Evolutionary conservation across 2,888 invertebrate genomes (phyloP).

Genomic region (Hydraecia micacea): DNA sequence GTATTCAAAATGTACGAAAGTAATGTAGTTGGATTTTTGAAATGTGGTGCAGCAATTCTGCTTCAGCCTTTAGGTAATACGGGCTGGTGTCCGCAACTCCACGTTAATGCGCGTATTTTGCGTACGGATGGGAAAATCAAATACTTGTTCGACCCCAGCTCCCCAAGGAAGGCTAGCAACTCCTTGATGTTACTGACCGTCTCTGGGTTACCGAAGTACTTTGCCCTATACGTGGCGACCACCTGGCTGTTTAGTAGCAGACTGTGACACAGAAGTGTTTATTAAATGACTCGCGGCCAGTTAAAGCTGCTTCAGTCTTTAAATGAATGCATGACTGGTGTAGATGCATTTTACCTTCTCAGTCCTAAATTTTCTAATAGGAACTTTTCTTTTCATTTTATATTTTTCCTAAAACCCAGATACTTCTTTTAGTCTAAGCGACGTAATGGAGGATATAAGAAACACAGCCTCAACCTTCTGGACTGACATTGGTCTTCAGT

Average conservation of each 20-base stretch:
- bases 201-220: neutral
- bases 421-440: constrained; percentile 91
- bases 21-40: neutral
- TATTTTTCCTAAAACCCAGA: neutral
- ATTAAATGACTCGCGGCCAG: neutral
- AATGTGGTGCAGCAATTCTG: neutral
- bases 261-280: neutral
- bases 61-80: neutral
- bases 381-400: neutral
- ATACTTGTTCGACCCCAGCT: neutral
- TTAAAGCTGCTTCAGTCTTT: neutral
- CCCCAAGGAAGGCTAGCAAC: neutral
- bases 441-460: constrained; percentile 94
- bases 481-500: constrained; percentile 94
- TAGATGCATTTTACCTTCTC: neutral
- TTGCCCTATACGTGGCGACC: neutral
- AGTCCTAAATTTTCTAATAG: neutral
- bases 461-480: constrained; percentile 92
- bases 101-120: neutral
- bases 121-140: neutral
- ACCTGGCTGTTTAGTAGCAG: neutral
- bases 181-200: neutral
- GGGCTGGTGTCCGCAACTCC: neutral
- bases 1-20: neutral
- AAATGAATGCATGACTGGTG: neutral